phyloP scores from a whole-genome alignment of 1,140 invertebrate species.

The Ditylenchus dipsaci region DNA sequence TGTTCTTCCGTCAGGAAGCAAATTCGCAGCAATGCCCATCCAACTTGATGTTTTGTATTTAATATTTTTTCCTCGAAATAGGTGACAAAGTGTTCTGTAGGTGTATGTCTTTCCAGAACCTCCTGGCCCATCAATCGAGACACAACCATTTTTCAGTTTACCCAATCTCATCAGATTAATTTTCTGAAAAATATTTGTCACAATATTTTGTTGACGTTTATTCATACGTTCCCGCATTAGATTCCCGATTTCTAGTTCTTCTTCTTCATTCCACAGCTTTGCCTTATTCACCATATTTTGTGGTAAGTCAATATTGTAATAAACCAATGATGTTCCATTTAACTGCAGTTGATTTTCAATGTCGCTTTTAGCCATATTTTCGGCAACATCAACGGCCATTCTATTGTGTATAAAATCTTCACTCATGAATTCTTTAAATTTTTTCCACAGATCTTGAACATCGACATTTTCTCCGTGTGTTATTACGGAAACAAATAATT shows the following conservation, averaged over 20 bases:
- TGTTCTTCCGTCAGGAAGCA: constrained; percentile 14
- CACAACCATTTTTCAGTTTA: not conserved
- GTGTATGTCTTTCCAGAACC: constrained; percentile 34
- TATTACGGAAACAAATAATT: not conserved
- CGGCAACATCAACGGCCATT: constrained; percentile 8
- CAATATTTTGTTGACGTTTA: not conserved
- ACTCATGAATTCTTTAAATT: constrained; percentile 11
- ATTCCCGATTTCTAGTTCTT: not conserved
- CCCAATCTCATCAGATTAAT: not conserved
- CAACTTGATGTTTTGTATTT: constrained; percentile 3
- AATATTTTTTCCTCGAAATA: constrained; percentile 2
- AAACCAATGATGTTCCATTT: not conserved
- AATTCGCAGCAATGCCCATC: constrained; percentile 10
- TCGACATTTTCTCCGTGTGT: not conserved
- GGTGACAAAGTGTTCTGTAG: constrained; percentile 21
- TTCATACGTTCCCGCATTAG: not conserved
- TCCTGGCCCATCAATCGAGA: constrained; percentile 24
- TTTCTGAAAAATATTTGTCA: not conserved
- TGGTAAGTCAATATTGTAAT: not conserved
- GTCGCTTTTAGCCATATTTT: not conserved
- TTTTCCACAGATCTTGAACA: constrained; percentile 23
- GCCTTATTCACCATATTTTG: not conserved
- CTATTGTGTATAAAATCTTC: constrained; percentile 17
- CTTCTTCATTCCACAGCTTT: not conserved
- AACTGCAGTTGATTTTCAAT: not conserved